Percentiles rank a stretch among this genome's conserved stretches.
Conservation (phyloP, 2,888 invertebrate genomes). For the Hanleya hanleyi region DNA sequence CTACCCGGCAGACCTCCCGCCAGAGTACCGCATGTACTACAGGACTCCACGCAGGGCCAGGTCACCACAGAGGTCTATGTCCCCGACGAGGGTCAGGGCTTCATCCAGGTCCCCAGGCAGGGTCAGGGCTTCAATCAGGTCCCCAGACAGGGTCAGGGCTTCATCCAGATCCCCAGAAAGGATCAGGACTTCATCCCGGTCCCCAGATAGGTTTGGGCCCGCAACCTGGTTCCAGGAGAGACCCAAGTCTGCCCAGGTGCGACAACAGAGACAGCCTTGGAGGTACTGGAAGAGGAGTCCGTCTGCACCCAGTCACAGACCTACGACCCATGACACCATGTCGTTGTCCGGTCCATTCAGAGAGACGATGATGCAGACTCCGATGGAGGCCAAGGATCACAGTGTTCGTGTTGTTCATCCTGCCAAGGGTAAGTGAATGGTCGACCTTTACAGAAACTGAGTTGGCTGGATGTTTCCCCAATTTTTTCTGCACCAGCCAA, state of each 20-base stretch:
- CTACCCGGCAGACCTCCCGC: background rate
- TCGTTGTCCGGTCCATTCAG: constrained; percentile 20
- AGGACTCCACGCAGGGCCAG: constrained; percentile 20
- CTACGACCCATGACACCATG: background rate
- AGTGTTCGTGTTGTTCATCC: too few relatives aligned
- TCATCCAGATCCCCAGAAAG: background rate
- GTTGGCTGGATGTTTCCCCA: too few relatives aligned
- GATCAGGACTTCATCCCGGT: background rate
- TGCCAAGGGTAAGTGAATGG: too few relatives aligned
- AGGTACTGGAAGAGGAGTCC: constrained; percentile 66
- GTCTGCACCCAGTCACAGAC: constrained; percentile 35
- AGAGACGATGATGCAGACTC: constrained; percentile 61
- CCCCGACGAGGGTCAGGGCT: background rate
- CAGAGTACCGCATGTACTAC: background rate
- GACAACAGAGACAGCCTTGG: constrained; percentile 42
- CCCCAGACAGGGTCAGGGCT: too few relatives aligned
- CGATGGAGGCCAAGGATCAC: constrained; percentile 56
- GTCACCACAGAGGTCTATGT: constrained; percentile 27
- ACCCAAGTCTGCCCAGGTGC: constrained; percentile 41
- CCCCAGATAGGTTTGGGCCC: background rate
- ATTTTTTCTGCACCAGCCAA: too few relatives aligned
- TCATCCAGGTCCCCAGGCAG: too few relatives aligned
- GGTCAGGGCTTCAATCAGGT: too few relatives aligned
- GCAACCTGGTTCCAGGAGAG: constrained; percentile 47
- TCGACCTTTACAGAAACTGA: too few relatives aligned